Evolutionary conservation across 2,888 invertebrate genomes (phyloP).

Genomic region (Phyto melanocephala): DNA sequence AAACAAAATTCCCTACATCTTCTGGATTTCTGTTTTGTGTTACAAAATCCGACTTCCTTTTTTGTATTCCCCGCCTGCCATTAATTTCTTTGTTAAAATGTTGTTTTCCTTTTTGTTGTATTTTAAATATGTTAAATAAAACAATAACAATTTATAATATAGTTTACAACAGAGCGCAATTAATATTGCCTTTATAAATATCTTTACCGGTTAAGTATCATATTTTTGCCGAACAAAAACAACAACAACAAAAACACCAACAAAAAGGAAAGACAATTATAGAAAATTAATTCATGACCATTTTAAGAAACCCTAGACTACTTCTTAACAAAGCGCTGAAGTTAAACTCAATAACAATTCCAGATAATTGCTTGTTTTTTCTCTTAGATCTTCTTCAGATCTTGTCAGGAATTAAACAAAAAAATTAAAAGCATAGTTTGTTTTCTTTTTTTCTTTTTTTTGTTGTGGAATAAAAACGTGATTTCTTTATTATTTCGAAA

Average conservation of each 20-base stretch:
- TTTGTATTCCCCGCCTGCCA: slow-evolving; percentile 20
- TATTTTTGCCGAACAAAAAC: neutral
- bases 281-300: slow-evolving; percentile 36
- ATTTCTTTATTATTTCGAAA: too few relatives aligned
- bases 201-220: too few relatives aligned
- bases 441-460: too few relatives aligned
- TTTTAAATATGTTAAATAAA: slow-evolving; percentile 38
- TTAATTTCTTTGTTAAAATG: slow-evolving; percentile 55
- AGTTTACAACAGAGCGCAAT: neutral
- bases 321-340: slow-evolving; percentile 43
- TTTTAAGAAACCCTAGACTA: slow-evolving; percentile 45
- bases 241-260: too few relatives aligned
- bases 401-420: neutral
- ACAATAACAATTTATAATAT: slow-evolving; percentile 47
- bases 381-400: neutral
- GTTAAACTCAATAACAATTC: slow-evolving; percentile 24
- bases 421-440: neutral
- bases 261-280: neutral
- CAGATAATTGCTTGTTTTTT: neutral
- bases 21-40: neutral
- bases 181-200: neutral
- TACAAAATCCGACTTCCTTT: slow-evolving; percentile 35
- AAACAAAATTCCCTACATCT: neutral
- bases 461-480: too few relatives aligned
- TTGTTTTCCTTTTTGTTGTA: too few relatives aligned